Evolutionary conservation across 2,113 vertebrate genomes (phyloP).

Genomic region (Cariama cristata): DNA sequence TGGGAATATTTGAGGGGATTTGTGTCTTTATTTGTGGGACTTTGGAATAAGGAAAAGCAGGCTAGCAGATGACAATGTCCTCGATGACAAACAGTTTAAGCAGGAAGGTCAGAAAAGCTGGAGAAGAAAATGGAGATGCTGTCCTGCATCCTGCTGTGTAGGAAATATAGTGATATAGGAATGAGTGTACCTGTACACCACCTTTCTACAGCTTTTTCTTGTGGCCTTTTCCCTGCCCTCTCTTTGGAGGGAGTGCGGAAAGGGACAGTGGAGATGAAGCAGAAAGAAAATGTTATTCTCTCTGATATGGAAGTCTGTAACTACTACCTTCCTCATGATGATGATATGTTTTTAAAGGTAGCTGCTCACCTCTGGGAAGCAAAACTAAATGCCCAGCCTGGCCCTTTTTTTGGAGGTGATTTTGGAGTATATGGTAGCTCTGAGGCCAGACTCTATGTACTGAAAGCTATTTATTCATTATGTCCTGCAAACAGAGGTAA

Average conservation of each 20-base stretch:
- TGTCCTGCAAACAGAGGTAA: not conserved
- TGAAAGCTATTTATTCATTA: not conserved
- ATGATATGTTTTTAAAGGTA: not conserved
- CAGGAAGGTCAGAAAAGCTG: not conserved
- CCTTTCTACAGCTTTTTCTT: not conserved
- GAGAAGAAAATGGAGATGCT: not conserved
- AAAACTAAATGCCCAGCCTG: not conserved
- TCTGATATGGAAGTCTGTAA: not conserved
- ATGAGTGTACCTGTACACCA: accelerated
- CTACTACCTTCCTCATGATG: not conserved
- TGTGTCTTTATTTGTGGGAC: not conserved
- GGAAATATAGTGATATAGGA: not conserved
- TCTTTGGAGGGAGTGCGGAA: not conserved
- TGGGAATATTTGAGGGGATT: not conserved
- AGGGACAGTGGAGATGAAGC: not conserved
- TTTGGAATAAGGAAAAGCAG: not conserved
- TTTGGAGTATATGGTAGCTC: not conserved
- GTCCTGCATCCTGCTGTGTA: not conserved
- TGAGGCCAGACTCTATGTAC: not conserved
- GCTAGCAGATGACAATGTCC: not conserved
- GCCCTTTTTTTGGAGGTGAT: not conserved
- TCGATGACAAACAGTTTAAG: not conserved
- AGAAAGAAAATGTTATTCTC: not conserved
- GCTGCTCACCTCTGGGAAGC: not conserved
- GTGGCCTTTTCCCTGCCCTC: not conserved